Conservation (phyloP, 2,888 invertebrate species). For the Ormyrus pomaceus region DNA sequence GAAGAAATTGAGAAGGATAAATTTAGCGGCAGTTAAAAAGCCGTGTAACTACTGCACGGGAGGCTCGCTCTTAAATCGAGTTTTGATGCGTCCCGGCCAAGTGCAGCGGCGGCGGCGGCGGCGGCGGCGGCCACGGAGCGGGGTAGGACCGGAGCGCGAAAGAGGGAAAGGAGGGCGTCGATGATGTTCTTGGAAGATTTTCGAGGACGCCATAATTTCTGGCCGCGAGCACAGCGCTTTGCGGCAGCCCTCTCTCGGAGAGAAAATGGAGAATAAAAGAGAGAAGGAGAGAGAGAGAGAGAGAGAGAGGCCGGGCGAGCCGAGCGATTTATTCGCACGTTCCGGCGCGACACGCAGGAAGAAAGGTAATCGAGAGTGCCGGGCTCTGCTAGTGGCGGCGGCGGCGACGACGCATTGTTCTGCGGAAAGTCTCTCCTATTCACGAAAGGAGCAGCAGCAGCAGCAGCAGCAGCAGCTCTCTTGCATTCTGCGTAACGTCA, state of each 20-base stretch:
- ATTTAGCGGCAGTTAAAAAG: slow-evolving; percentile 45
- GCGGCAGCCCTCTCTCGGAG: slow-evolving; percentile 12
- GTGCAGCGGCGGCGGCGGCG: neutral
- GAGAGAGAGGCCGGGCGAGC: slow-evolving; percentile 4
- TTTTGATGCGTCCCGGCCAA: slow-evolving; percentile 20
- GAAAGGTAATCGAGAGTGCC: slow-evolving; percentile 56
- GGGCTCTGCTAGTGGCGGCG: neutral
- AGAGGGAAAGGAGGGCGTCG: slow-evolving; percentile 11
- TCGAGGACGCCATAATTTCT: slow-evolving; percentile 50
- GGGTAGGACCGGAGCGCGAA: neutral
- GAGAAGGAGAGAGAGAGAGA: neutral
- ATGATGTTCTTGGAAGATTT: slow-evolving; percentile 51
- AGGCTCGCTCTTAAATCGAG: slow-evolving; percentile 32
- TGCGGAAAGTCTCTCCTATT: slow-evolving; percentile 55
- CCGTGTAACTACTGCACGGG: slow-evolving; percentile 27
- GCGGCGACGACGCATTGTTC: slow-evolving; percentile 62
- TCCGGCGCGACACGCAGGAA: slow-evolving; percentile 37
- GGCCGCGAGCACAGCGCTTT: slow-evolving; percentile 24
- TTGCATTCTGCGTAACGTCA: slow-evolving; percentile 70
- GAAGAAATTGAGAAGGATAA: slow-evolving; percentile 42
- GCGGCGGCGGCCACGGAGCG: neutral
- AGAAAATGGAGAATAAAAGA: neutral
- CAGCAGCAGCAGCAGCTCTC: slow-evolving; percentile 51
- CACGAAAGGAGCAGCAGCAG: slow-evolving; percentile 51
- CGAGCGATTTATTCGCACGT: slow-evolving; percentile 56